Evolutionary conservation across 2,113 vertebrate species (phyloP).

Genomic region (Oryctolagus cuniculus): DNA sequence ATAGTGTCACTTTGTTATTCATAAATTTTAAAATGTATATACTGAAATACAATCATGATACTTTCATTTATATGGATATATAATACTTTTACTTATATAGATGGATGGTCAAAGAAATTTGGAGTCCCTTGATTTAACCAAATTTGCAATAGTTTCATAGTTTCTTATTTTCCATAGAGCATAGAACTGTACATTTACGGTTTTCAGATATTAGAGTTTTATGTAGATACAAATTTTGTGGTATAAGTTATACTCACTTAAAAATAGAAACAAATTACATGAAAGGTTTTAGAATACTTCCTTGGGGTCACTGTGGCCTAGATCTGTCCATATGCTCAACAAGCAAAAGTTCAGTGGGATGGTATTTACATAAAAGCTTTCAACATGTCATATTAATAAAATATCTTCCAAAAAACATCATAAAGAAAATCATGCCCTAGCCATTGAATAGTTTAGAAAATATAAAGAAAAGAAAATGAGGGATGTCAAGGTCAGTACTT

Average conservation of each 20-base stretch:
- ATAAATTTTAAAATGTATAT: background rate
- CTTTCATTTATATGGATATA: background rate
- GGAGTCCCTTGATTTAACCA: background rate
- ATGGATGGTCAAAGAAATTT: background rate
- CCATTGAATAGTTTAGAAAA: background rate
- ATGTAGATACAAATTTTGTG: background rate
- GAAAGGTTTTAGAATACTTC: background rate
- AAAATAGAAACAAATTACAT: background rate
- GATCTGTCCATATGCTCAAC: background rate
- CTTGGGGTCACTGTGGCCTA: background rate
- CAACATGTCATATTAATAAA: background rate
- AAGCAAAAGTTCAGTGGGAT: background rate
- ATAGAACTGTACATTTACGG: background rate
- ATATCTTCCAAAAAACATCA: background rate
- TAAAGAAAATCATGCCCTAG: background rate
- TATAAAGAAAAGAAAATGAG: background rate
- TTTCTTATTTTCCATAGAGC: background rate
- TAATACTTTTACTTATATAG: background rate
- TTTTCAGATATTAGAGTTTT: background rate
- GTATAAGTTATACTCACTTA: background rate
- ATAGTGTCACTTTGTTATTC: background rate
- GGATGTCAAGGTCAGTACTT: background rate
- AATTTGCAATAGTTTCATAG: background rate
- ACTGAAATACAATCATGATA: background rate
- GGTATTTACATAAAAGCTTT: slow-evolving; percentile 21